Base-by-base conservation (phyloP, 2,888 invertebrate species). In the Pristionchus mayeri region DNA sequence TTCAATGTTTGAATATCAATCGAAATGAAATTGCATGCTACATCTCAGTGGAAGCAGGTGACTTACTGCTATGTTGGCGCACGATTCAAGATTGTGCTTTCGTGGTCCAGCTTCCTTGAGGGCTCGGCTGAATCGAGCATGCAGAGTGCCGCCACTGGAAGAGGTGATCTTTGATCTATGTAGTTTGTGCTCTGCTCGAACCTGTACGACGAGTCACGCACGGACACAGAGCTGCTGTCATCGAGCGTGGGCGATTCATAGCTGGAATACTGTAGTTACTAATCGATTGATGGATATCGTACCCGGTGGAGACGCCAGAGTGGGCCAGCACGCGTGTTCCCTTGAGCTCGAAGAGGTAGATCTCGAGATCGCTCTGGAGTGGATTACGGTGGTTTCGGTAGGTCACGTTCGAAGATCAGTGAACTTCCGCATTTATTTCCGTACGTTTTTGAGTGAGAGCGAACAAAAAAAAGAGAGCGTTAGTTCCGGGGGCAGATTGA, bases 351-450 rank as follows among this genome's bases (percentile, higher is more conserved):
- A 84, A 71, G 37, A 84, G 34, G 37, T 84, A 84, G 24, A 84
- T 44, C 24, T 84, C 84, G 71, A 84, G 84, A 71, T 84, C 54
- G 18, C 27, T 44, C 84, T 84, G 54, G 16, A 84, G 48, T 44
- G 40, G 60, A 11, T 50, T 52, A 44, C 52, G 30, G 34, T 63
- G 13, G 34, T 63, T 63, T n/a, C n/a, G n/a, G n/a, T n/a, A n/a
- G n/a, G n/a, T n/a, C n/a, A n/a, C n/a, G n/a, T n/a, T n/a, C n/a
- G n/a, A n/a, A n/a, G n/a, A n/a, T n/a, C n/a, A n/a, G n/a, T n/a
- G n/a, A n/a, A n/a, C n/a, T n/a, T n/a, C n/a, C n/a, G n/a, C n/a
- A n/a, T n/a, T n/a, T n/a, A n/a, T n/a, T n/a, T n/a, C n/a, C n/a
- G n/a, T n/a, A n/a, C n/a, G n/a, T n/a, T n/a, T n/a, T n/a, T n/a